Conservation (phyloP, 2,888 invertebrate genomes). For the Ommatoiulus sabulosus region DNA sequence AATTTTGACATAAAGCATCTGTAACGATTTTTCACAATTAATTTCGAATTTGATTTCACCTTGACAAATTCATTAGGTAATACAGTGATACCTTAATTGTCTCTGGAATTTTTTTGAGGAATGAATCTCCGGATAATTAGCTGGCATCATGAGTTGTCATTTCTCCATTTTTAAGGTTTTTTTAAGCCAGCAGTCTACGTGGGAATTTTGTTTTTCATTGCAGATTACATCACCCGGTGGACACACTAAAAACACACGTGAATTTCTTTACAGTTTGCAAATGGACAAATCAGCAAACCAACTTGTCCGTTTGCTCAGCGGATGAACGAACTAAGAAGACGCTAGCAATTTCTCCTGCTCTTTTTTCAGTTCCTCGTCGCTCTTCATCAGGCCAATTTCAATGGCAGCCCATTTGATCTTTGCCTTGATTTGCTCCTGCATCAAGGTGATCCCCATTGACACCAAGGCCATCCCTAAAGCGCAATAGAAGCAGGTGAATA, state of each 20-base stretch:
- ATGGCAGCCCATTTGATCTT: conserved; percentile 65
- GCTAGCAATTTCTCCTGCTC: conserved; percentile 5
- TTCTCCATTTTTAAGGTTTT: too few relatives aligned
- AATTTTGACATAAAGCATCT: too few relatives aligned
- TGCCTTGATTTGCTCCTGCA: conserved; percentile 67
- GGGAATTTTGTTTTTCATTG: not conserved
- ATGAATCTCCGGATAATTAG: too few relatives aligned
- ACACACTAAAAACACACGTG: conserved; percentile 20
- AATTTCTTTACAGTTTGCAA: not conserved
- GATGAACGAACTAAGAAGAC: not conserved
- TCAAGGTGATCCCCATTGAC: conserved; percentile 69
- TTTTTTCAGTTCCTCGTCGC: conserved; percentile 54
- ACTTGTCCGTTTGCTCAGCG: not conserved
- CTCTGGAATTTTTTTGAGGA: too few relatives aligned
- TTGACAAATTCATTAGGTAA: too few relatives aligned
- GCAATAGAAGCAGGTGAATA: conserved; percentile 65
- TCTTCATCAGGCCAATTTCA: conserved; percentile 66
- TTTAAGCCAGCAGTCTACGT: not conserved
- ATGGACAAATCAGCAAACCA: not conserved
- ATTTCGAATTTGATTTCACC: too few relatives aligned
- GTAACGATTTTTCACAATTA: too few relatives aligned
- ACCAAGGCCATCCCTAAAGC: conserved; percentile 68
- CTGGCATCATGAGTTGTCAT: too few relatives aligned
- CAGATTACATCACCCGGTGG: conserved; percentile 1
- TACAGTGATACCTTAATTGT: too few relatives aligned